Conservation (phyloP, 2,888 invertebrate genomes). For the Pasiphila rectangulata region DNA sequence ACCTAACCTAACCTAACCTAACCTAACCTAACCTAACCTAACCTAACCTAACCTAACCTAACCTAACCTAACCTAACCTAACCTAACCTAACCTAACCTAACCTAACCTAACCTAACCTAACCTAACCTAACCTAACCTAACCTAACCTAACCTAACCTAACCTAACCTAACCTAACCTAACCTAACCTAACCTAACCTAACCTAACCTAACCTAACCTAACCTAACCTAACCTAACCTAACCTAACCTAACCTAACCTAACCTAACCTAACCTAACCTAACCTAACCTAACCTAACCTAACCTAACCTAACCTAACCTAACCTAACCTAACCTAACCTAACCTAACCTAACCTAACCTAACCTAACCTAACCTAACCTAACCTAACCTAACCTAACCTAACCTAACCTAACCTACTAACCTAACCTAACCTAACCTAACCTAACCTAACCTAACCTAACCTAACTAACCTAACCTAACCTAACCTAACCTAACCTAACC, state of each 20-base stretch:
- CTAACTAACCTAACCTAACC: conserved; percentile 26
- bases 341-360: conserved; percentile 26
- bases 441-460: conserved; percentile 27
- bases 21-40: conserved; percentile 8
- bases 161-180: conserved; percentile 20
- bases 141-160: conserved; percentile 19
- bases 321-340: conserved; percentile 26
- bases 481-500: conserved; percentile 25
- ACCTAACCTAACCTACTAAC: conserved; percentile 1
- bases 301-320: conserved; percentile 13
- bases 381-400: conserved; percentile 23
- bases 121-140: conserved; percentile 16
- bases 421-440: conserved; percentile 27
- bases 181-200: conserved; percentile 20
- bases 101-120: conserved; percentile 12
- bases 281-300: not conserved
- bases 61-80: conserved; percentile 7
- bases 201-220: conserved; percentile 19
- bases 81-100: conserved; percentile 11
- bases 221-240: not conserved
- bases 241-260: not conserved
- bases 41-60: conserved; percentile 11
- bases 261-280: not conserved
- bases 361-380: conserved; percentile 26
- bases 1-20: conserved; percentile 13